Evolutionary conservation across 1,140 invertebrate genomes (phyloP).

Genomic region (Triops longicaudatus): DNA sequence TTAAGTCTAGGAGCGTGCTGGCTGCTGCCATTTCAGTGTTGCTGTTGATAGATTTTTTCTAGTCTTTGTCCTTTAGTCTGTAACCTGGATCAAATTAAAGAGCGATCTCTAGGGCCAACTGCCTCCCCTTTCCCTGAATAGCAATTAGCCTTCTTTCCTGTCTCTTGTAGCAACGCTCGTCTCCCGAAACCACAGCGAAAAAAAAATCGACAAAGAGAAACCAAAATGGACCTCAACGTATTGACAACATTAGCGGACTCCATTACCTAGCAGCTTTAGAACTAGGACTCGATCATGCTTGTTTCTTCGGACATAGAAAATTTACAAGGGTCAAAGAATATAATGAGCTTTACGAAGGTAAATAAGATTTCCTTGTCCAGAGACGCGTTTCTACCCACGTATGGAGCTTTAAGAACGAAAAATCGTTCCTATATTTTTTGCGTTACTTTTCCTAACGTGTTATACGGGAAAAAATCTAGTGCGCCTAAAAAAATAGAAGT

Average conservation of each 20-base stretch:
- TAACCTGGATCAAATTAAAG: slow-evolving; percentile 15
- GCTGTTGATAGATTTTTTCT: slow-evolving; percentile 2
- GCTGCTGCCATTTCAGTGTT: neutral
- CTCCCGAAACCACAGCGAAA: neutral
- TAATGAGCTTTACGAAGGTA: neutral
- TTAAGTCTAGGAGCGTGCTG: neutral
- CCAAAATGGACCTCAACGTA: neutral
- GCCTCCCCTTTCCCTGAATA: slow-evolving; percentile 1
- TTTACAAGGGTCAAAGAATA: neutral
- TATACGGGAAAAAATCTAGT: no score
- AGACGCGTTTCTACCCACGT: no score
- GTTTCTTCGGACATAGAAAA: neutral
- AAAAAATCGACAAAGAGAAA: slow-evolving; percentile 2
- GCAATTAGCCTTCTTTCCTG: neutral
- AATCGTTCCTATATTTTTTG: no score
- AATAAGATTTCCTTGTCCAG: no score
- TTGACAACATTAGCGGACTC: neutral
- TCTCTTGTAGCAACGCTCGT: neutral
- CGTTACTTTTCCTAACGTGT: no score
- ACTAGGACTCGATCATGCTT: neutral
- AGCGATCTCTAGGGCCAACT: slow-evolving; percentile 14
- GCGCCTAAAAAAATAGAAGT: neutral
- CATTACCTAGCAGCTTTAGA: neutral
- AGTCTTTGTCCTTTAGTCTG: slow-evolving; percentile 2
- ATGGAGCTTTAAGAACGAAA: no score